These are phyloP conservation scores for Drosophila dunni DNA, from an alignment of 1,140 invertebrate genomes.

Conservation along the genomic window DNA sequence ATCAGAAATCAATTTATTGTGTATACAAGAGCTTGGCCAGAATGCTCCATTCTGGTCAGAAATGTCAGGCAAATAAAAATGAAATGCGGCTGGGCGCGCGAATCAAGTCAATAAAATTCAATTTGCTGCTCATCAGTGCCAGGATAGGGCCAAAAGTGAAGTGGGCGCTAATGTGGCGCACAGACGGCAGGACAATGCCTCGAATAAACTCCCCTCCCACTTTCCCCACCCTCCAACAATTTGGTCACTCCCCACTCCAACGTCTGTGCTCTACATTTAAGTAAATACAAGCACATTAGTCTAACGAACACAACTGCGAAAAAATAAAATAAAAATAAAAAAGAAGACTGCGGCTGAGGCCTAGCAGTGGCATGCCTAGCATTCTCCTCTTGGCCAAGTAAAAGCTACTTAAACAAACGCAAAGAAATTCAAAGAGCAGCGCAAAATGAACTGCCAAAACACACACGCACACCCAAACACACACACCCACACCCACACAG, in stretches of 20 bases:
- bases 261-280: constrained; percentile 43
- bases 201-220: not conserved
- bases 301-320: constrained; percentile 2
- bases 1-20: constrained; percentile 80
- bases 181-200: constrained; percentile 18
- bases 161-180: constrained; percentile 47
- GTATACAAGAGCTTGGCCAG: constrained; percentile 34
- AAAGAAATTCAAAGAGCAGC: constrained; percentile 42
- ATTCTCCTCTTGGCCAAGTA: constrained; percentile 19
- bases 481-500: not conserved
- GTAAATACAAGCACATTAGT: constrained; percentile 58
- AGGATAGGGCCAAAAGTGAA: constrained; percentile 34
- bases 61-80: constrained; percentile 46
- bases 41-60: constrained; percentile 47
- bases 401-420: constrained; percentile 44
- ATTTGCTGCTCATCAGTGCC: constrained; percentile 78
- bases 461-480: not conserved
- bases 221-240: too few species aligned
- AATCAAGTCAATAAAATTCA: constrained; percentile 79
- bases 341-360: too few species aligned
- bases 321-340: not conserved
- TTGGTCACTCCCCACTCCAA: too few species aligned
- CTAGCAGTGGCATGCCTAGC: constrained; percentile 9
- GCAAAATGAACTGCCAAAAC: constrained; percentile 29
- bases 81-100: constrained; percentile 35